Percentiles rank a stretch among this genome's conserved stretches.
phyloP scores from a whole-genome alignment of 2,888 invertebrate genomes.

The Drosophila gaucha region DNA sequence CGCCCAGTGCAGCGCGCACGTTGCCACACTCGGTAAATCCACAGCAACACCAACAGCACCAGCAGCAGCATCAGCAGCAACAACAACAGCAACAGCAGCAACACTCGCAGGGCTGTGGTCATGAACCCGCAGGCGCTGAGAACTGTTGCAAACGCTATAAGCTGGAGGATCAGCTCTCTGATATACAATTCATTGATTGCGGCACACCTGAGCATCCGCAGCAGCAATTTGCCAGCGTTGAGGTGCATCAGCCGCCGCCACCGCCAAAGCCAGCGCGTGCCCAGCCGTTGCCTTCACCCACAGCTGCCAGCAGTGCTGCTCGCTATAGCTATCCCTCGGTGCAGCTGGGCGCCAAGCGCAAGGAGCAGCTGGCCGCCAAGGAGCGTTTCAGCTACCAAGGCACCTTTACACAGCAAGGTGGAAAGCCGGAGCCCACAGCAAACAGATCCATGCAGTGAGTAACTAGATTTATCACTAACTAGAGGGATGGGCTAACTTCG shows the following conservation, averaged over 20 bases:
- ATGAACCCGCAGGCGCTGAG: slow-evolving; percentile 83
- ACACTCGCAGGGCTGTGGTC: slow-evolving; percentile 69
- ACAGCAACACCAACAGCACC: slow-evolving; percentile 19
- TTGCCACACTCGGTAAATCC: slow-evolving; percentile 39
- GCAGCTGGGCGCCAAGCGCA: slow-evolving; percentile 83
- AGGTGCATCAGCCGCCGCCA: slow-evolving; percentile 84
- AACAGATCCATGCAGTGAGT: slow-evolving; percentile 41
- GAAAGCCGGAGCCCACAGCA: slow-evolving; percentile 33
- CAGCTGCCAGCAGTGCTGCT: slow-evolving; percentile 42
- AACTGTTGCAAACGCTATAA: slow-evolving; percentile 88
- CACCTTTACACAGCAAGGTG: slow-evolving; percentile 51
- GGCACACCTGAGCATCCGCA: slow-evolving; percentile 88
- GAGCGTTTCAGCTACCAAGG: slow-evolving; percentile 85
- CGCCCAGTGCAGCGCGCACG: slow-evolving; percentile 77
- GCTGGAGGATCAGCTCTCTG: slow-evolving; percentile 91
- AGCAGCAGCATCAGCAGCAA: not conserved
- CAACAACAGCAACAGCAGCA: not conserved
- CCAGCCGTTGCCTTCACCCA: slow-evolving; percentile 31
- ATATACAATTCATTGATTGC: slow-evolving; percentile 93
- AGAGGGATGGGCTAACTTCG: too few relatives aligned
- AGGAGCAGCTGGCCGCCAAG: slow-evolving; percentile 81
- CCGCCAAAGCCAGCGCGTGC: slow-evolving; percentile 81
- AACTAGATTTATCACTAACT: too few relatives aligned
- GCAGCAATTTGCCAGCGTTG: slow-evolving; percentile 83
- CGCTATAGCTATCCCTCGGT: slow-evolving; percentile 84